These are phyloP conservation scores for Brienomyrus longianalis DNA, from an alignment of 2,113 vertebrate species.

Conservation along the genomic window DNA sequence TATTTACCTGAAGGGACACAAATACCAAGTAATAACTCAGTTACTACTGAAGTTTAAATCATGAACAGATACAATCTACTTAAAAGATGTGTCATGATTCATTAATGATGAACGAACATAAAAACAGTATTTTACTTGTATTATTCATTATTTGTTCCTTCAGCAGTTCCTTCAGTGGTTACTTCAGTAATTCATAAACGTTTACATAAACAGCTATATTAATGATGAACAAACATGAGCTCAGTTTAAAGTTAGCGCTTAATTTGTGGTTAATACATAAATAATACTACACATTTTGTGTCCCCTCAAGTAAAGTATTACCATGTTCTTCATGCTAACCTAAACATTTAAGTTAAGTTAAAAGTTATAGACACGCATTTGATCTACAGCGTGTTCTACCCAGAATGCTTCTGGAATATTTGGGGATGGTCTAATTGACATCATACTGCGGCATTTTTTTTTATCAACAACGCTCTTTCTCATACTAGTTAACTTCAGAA, in stretches of 20 bases:
- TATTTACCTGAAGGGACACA: background rate
- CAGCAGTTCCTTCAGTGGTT: background rate
- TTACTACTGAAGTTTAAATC: background rate
- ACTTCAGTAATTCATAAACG: background rate
- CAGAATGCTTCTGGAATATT: background rate
- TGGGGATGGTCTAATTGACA: background rate
- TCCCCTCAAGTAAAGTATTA: background rate
- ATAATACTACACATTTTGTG: background rate
- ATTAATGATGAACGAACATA: background rate
- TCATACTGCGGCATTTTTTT: background rate
- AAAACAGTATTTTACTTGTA: background rate
- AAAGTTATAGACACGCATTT: background rate
- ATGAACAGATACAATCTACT: background rate
- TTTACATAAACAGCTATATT: background rate
- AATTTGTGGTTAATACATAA: background rate
- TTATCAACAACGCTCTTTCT: background rate
- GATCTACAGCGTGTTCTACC: background rate
- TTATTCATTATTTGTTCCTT: background rate
- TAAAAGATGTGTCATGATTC: background rate
- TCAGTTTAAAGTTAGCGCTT: no score
- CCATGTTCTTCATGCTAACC: background rate
- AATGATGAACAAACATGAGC: no score
- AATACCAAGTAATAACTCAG: background rate
- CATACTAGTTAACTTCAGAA: background rate
- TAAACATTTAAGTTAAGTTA: background rate